Base-by-base conservation (phyloP, 53 echinoderm and acorn worm species). In the Stichopus horrens region DNA sequence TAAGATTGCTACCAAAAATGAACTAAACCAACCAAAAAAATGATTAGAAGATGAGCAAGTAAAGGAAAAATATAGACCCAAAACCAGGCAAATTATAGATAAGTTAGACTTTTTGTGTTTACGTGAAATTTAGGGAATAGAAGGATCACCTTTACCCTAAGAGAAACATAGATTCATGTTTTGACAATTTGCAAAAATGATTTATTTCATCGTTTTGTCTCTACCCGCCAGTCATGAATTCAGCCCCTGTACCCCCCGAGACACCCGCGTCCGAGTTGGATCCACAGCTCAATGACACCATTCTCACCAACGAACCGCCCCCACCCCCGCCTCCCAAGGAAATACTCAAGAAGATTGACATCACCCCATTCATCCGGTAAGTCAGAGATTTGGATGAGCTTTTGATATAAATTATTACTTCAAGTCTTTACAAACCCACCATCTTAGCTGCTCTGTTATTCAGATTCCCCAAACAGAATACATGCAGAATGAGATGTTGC, bases 311-410 rank as follows among this genome's bases (percentile, higher is more conserved):
- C 74, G 93, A 96, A 75, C 99, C 99, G 81, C 99, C 99, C 55
- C 98, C 98, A 76, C 95, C 98, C 87, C 96, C 96, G 5, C 93
- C 94, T 14, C 90, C 93, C 0, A 96, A 99, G 83, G 99, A 98
- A 83, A 96, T 94, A 73, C 86, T 99, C 21, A 90, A 88, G 77
- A 90, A 88, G 0, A 89, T 99, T 57, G 99, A 99, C 80, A 77
- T 92, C 73, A 93, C 99, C 6, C 93, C 96, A 16, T 93, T 91
- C 79, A 87, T 89, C 18, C 90, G 96, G 98, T 98, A 90, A 57
- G 81, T 54, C 18, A 59, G 59, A 11, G 59, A 2, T 11, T 8
- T 2, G 11, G 11, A 59, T 1, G 4, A 59, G 8, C 59, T 59
- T 8, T 59, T 9, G 59, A 4, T 59, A 59, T 59, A 9, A 11